Conservation (phyloP, 1,140 invertebrate species). For the Bombus sibiricus region DNA sequence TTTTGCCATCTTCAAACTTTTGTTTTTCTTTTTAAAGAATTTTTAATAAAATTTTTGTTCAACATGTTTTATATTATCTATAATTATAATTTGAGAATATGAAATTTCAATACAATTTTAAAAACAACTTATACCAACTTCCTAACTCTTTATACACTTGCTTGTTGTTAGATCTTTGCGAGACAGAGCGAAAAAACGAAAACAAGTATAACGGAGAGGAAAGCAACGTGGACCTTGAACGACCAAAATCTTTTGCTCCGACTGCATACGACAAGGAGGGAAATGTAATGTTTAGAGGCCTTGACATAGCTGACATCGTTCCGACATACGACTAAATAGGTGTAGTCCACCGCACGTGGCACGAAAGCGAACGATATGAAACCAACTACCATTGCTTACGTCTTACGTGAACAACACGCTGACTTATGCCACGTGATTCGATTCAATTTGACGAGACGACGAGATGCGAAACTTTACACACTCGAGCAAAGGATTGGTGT, state of each 20-base stretch:
- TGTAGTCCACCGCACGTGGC: slow-evolving; percentile 52
- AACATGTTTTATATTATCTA: accelerated
- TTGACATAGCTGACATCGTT: slow-evolving; percentile 57
- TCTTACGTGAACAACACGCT: slow-evolving; percentile 38
- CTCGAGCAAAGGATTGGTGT: not conserved
- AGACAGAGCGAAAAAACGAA: not conserved
- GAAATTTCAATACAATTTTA: not conserved
- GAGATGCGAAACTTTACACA: slow-evolving; percentile 14
- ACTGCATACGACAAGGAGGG: not conserved
- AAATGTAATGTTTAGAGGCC: slow-evolving; percentile 26
- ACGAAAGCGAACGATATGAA: slow-evolving; percentile 40
- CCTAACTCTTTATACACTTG: accelerated
- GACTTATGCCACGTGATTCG: slow-evolving; percentile 42
- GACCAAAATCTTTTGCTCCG: not conserved
- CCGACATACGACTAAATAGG: slow-evolving; percentile 19
- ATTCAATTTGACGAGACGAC: slow-evolving; percentile 21
- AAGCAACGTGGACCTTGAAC: not conserved
- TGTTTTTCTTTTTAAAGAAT: not conserved
- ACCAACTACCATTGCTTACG: not conserved
- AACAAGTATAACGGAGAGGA: not conserved
- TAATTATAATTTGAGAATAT: too few species aligned
- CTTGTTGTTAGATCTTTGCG: too few species aligned
- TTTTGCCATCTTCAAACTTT: not conserved
- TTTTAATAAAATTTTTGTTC: not conserved
- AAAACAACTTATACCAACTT: not conserved